Percentiles rank a stretch among this genome's conserved stretches.
Evolutionary conservation across 92 coral and sea anemone species (phyloP).

Genomic region (Scolanthus callimorphus): DNA sequence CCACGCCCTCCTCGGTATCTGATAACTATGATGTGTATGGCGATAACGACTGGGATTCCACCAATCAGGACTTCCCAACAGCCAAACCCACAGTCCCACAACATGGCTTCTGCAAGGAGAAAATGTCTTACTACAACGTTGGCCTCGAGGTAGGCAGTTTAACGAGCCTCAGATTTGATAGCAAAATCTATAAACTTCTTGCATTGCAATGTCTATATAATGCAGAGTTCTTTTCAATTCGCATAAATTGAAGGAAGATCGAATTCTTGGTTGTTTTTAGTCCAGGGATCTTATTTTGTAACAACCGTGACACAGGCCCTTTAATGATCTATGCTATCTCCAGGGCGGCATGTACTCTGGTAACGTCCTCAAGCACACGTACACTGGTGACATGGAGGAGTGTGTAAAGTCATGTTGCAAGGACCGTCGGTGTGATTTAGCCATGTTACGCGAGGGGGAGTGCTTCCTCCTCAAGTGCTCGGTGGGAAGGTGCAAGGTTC

Average conservation of each 20-base stretch:
- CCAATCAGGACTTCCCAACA: constrained; percentile 26
- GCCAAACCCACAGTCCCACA: constrained; percentile 26
- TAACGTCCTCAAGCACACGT: constrained; percentile 44
- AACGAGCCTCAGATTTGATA: too few species aligned
- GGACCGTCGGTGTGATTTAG: constrained; percentile 73
- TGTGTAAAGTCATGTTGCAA: constrained; percentile 81
- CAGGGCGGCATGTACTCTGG: constrained; percentile 82
- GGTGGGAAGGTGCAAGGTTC: constrained; percentile 62
- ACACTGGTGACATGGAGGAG: constrained; percentile 53
- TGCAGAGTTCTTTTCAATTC: too few species aligned
- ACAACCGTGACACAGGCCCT: too few species aligned
- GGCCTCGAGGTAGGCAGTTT: too few species aligned
- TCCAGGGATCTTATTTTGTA: too few species aligned
- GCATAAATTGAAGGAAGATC: too few species aligned
- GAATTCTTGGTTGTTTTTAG: too few species aligned
- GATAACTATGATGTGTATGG: constrained; percentile 31
- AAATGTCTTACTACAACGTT: constrained; percentile 85
- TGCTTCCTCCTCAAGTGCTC: constrained; percentile 81
- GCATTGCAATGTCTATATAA: too few species aligned
- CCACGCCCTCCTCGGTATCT: constrained; percentile 17
- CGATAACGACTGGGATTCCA: constrained; percentile 27
- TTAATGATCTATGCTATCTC: too few species aligned
- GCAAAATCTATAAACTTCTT: too few species aligned
- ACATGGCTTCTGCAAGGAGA: constrained; percentile 56
- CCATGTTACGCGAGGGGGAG: constrained; percentile 54